These are phyloP conservation scores for Nipponia nippon DNA, from an alignment of 2,113 vertebrate genomes.

Conservation along the genomic window DNA sequence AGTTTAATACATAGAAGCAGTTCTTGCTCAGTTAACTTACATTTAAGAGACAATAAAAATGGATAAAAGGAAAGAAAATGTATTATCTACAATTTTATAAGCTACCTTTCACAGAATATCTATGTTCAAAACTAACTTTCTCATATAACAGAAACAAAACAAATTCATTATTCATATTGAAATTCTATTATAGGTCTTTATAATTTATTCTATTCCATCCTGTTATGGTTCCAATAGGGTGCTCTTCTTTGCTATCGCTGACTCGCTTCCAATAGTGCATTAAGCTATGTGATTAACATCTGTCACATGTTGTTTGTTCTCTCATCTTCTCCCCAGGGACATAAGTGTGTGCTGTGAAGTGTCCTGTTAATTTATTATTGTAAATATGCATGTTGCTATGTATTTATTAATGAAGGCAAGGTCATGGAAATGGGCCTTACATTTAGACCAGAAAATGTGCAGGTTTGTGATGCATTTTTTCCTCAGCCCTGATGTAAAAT, in stretches of 20 bases:
- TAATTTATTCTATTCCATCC: neutral
- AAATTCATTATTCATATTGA: neutral
- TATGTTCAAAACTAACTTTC: neutral
- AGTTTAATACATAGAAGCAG: neutral
- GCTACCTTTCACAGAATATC: neutral
- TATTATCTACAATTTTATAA: neutral
- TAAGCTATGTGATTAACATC: slow-evolving; percentile 41
- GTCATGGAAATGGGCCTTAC: neutral
- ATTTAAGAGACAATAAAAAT: neutral
- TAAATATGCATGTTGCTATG: neutral
- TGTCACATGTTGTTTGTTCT: slow-evolving; percentile 33
- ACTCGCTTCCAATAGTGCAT: slow-evolving; percentile 23
- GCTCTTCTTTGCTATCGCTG: neutral
- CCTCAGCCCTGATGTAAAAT: neutral
- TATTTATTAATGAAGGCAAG: neutral
- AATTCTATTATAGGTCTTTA: neutral
- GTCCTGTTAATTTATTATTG: slow-evolving; percentile 11
- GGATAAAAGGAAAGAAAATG: neutral
- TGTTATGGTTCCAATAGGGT: neutral
- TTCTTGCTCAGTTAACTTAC: neutral
- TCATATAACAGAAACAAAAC: neutral
- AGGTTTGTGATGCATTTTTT: neutral
- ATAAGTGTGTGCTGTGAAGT: slow-evolving; percentile 3
- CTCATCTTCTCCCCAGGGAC: neutral
- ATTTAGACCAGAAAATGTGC: neutral